Conservation (phyloP, 2,113 vertebrate species). For the Numida meleagris region DNA sequence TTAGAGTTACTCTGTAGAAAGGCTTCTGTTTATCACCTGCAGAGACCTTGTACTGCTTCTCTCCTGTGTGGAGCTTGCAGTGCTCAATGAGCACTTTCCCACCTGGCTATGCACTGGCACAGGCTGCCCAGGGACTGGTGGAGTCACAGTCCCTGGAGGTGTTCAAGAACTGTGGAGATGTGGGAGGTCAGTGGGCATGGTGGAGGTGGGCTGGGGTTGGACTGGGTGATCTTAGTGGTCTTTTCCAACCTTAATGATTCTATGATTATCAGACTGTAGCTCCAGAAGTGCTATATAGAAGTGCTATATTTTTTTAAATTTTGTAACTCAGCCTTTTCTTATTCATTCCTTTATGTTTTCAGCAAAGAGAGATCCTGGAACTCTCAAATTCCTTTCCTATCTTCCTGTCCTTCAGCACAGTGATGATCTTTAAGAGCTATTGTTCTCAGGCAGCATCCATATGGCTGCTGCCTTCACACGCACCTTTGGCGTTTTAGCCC, state of each 20-base stretch:
- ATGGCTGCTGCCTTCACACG: background rate
- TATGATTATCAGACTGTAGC: background rate
- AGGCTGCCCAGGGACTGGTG: too few relatives aligned
- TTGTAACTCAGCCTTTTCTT: background rate
- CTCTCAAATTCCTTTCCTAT: background rate
- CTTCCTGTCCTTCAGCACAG: background rate
- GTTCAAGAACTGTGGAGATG: too few relatives aligned
- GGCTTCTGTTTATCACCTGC: background rate
- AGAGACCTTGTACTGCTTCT: background rate
- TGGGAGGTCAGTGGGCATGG: too few relatives aligned
- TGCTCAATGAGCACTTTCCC: background rate
- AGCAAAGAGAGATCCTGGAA: background rate
- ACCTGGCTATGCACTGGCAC: too few relatives aligned
- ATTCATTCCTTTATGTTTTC: background rate
- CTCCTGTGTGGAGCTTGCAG: background rate
- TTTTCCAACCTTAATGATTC: too few relatives aligned
- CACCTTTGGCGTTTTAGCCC: background rate
- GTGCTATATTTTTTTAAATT: too few relatives aligned
- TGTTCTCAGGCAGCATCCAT: background rate
- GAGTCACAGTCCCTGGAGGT: too few relatives aligned
- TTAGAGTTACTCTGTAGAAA: background rate
- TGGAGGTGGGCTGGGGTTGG: too few relatives aligned
- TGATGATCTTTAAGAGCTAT: background rate
- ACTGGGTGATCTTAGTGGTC: too few relatives aligned
- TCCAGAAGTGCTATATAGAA: background rate